Evolutionary conservation across 2,888 invertebrate genomes (phyloP).

Genomic region (Chydorus sphaericus): DNA sequence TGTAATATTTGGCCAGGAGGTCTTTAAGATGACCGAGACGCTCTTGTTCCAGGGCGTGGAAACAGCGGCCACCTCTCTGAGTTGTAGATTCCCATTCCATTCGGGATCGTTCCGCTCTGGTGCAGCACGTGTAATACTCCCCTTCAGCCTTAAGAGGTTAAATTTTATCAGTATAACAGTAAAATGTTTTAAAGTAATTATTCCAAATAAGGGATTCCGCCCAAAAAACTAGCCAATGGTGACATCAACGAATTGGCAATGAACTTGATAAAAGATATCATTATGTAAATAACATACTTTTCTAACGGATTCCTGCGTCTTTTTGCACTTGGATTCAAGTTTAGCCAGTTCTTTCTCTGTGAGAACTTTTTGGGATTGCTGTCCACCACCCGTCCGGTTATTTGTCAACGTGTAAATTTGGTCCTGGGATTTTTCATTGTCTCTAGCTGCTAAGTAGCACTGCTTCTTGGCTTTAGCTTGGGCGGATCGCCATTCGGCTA

Average conservation of each 20-base stretch:
- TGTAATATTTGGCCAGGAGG: constrained; percentile 40
- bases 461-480: constrained; percentile 81
- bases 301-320: constrained; percentile 77
- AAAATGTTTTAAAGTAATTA: too few species aligned
- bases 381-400: too few species aligned
- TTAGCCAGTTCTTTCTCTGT: constrained; percentile 32
- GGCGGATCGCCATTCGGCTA: constrained; percentile 70
- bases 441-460: constrained; percentile 70
- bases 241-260: too few species aligned
- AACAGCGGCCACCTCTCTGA: constrained; percentile 65
- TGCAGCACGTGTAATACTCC: constrained; percentile 81
- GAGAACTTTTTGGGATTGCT: constrained; percentile 19
- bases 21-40: constrained; percentile 65
- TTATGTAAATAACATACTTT: constrained; percentile 33
- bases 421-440: constrained; percentile 83
- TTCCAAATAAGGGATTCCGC: too few species aligned
- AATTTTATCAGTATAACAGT: too few species aligned
- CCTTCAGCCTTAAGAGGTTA: constrained; percentile 75
- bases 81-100: constrained; percentile 87
- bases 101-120: constrained; percentile 75
- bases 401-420: constrained; percentile 18
- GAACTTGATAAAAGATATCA: too few species aligned
- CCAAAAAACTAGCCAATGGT: too few species aligned
- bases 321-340: constrained; percentile 71
- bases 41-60: constrained; percentile 81